Conservation (phyloP, 2,888 invertebrate species). For the Drosophila barbarae region DNA sequence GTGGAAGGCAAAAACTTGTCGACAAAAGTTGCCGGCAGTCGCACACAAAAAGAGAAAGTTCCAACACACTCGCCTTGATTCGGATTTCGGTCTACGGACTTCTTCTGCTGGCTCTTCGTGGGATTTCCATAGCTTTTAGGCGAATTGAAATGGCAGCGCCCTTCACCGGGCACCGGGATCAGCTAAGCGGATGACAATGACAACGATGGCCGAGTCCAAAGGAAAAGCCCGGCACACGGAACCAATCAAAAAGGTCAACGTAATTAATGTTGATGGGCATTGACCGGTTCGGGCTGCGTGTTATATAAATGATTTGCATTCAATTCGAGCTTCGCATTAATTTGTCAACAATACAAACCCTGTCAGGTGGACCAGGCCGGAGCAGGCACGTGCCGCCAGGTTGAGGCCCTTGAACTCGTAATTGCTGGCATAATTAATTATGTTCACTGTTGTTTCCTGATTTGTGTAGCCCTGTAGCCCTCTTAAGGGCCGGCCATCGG, state of each 20-base stretch:
- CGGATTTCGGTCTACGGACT: slow-evolving; percentile 15
- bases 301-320: slow-evolving; percentile 41
- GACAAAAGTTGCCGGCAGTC: slow-evolving; percentile 40
- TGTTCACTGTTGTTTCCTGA: slow-evolving; percentile 38
- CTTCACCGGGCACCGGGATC: slow-evolving; percentile 9
- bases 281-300: slow-evolving; percentile 16
- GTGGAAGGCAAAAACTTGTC: slow-evolving; percentile 51
- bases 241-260: slow-evolving; percentile 29
- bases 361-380: slow-evolving; percentile 12
- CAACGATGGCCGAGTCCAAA: slow-evolving; percentile 2
- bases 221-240: neutral
- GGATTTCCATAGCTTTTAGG: slow-evolving; percentile 46
- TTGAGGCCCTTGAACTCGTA: slow-evolving; percentile 32
- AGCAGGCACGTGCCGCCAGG: slow-evolving; percentile 37
- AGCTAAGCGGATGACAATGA: slow-evolving; percentile 28
- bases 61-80: slow-evolving; percentile 37
- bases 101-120: slow-evolving; percentile 13
- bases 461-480: slow-evolving; percentile 19
- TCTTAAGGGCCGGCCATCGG: neutral
- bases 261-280: slow-evolving; percentile 42
- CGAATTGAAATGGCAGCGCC: slow-evolving; percentile 38
- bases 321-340: slow-evolving; percentile 36
- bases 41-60: slow-evolving; percentile 33
- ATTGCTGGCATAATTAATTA: slow-evolving; percentile 53
- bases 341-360: slow-evolving; percentile 44